Percentiles rank a stretch among this genome's conserved stretches.
phyloP scores from a whole-genome alignment of 1,140 invertebrate genomes.

The Lucilia cuprina region DNA sequence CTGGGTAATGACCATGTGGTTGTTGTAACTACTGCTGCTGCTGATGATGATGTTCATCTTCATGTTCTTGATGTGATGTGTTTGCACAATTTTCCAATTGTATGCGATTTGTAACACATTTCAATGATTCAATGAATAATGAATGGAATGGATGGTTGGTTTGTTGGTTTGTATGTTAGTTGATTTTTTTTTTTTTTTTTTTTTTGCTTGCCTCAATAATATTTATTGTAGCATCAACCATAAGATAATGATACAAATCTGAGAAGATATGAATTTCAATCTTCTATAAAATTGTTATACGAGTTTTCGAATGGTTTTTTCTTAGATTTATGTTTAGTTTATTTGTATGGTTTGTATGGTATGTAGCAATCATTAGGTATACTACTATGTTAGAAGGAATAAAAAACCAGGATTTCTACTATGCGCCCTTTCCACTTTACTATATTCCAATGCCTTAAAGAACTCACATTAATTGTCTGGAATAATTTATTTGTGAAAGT shows the following conservation, averaged over 20 bases:
- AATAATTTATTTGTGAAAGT: too few species aligned
- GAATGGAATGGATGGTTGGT: background rate
- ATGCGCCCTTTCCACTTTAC: too few species aligned
- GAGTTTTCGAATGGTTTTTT: background rate
- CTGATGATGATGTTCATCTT: conserved; percentile 1
- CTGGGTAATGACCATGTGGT: background rate
- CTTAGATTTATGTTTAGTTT: background rate
- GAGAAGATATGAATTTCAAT: background rate
- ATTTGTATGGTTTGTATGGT: background rate
- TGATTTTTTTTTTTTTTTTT: too few species aligned
- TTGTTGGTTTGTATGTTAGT: background rate
- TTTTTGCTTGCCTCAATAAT: background rate
- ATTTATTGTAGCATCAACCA: background rate
- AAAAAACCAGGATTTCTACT: too few species aligned
- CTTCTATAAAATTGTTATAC: background rate
- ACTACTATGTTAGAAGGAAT: too few species aligned
- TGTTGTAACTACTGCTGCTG: background rate
- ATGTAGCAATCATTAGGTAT: too few species aligned
- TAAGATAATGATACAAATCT: background rate
- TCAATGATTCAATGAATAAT: conserved; percentile 34
- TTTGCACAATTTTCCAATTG: conserved; percentile 39
- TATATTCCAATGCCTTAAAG: too few species aligned
- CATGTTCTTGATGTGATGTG: background rate
- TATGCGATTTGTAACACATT: conserved; percentile 39
- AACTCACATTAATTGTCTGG: too few species aligned